Percentiles rank a stretch among this genome's conserved stretches.
These are phyloP conservation scores for Pangasius larnaudii DNA, from an alignment of 2,797 vertebrate species.

Conservation along the genomic window DNA sequence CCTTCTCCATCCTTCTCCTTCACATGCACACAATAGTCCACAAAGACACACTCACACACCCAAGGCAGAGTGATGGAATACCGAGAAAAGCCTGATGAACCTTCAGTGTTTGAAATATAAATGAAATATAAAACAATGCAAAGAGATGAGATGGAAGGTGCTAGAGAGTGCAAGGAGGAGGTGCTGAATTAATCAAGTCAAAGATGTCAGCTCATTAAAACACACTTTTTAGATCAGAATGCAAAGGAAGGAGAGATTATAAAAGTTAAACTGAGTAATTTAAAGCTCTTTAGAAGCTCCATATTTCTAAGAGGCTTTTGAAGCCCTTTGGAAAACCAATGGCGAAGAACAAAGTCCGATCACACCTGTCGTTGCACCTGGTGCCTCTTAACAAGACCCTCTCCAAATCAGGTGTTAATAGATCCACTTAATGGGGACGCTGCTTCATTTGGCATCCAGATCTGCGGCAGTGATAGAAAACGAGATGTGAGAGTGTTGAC, in stretches of 20 bases:
- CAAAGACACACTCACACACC: conserved; percentile 8
- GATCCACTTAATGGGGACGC: conserved; percentile 18
- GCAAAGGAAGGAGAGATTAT: background rate
- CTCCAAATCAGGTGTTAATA: conserved; percentile 16
- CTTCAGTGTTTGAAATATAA: background rate
- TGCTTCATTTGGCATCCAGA: conserved; percentile 16
- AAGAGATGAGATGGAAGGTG: conserved; percentile 1
- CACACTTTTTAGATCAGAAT: background rate
- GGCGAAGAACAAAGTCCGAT: background rate
- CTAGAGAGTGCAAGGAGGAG: conserved; percentile 7
- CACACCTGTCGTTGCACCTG: conserved; percentile 34
- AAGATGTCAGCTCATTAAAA: background rate
- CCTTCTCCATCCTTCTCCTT: conserved; percentile 36
- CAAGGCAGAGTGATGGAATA: background rate
- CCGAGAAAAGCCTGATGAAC: background rate
- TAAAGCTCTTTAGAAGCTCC: background rate
- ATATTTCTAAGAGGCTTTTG: background rate
- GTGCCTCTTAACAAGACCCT: background rate
- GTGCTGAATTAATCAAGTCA: conserved; percentile 61
- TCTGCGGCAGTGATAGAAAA: conserved; percentile 22
- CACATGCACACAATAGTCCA: background rate
- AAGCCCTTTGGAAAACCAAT: background rate
- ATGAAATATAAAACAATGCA: background rate
- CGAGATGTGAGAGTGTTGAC: conserved; percentile 12
- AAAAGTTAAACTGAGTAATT: background rate